Percentiles rank a stretch among this genome's conserved stretches.
phyloP scores from a whole-genome alignment of 35 echinoderm and acorn worm species.

The Apostichopus californicus region DNA sequence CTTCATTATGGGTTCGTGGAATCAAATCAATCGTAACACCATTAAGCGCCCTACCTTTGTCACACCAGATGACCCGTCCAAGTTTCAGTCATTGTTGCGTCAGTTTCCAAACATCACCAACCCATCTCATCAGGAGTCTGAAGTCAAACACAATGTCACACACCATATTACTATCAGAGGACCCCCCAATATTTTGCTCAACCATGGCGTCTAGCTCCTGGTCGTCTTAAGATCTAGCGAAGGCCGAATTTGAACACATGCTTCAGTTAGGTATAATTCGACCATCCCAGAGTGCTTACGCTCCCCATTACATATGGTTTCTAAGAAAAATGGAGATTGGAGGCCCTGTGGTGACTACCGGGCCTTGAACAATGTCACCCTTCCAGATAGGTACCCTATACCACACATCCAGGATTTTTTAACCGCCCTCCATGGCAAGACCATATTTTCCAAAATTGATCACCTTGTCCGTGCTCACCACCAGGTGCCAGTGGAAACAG shows the following conservation, averaged over 20 bases:
- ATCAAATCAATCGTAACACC: too few relatives aligned
- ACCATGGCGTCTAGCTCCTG: conserved; percentile 35
- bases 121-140: not conserved
- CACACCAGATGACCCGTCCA: not conserved
- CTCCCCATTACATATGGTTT: conserved; percentile 56
- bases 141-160: conserved; percentile 54
- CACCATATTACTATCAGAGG: conserved; percentile 52
- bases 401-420: conserved; percentile 67
- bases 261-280: conserved; percentile 49
- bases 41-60: not conserved
- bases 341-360: conserved; percentile 24
- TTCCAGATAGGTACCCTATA: conserved; percentile 61
- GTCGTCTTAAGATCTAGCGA: conserved; percentile 17
- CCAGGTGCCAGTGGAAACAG: too few relatives aligned
- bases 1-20: not conserved
- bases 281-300: conserved; percentile 49
- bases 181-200: not conserved
- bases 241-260: conserved; percentile 53
- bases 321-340: conserved; percentile 63
- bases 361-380: conserved; percentile 29
- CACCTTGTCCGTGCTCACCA: too few relatives aligned
- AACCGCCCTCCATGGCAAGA: conserved; percentile 31
- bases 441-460: conserved; percentile 47
- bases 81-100: not conserved
- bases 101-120: not conserved